phyloP scores from a whole-genome alignment of 2,113 vertebrate genomes.

The Diadophis punctatus region DNA sequence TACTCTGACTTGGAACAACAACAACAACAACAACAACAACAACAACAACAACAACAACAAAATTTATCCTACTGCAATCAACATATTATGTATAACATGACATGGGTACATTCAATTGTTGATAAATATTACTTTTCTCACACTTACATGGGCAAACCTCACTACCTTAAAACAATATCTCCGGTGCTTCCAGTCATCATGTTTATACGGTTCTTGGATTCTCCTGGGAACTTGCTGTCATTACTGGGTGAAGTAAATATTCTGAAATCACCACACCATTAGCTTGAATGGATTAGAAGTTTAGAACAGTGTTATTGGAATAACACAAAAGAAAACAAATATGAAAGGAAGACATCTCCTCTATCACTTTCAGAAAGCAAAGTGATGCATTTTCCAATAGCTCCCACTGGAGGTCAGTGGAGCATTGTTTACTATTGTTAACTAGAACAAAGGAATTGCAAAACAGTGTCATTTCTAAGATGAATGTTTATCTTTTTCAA shows the following conservation, averaged over 20 bases:
- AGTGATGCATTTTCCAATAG: slow-evolving; percentile 26
- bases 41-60: neutral
- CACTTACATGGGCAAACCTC: neutral
- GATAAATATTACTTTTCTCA: neutral
- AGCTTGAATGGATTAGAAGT: slow-evolving; percentile 35
- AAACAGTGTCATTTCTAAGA: neutral
- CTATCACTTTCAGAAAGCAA: neutral
- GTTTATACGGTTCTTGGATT: slow-evolving; percentile 22
- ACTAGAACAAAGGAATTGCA: slow-evolving; percentile 62
- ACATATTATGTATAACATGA: neutral
- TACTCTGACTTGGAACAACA: neutral
- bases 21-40: neutral
- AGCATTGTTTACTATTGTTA: slow-evolving; percentile 53
- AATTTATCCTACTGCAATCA: neutral
- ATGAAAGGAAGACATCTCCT: neutral
- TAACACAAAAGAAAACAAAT: neutral
- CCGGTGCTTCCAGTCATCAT: slow-evolving; percentile 19
- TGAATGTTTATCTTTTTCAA: neutral
- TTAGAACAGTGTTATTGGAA: slow-evolving; percentile 23
- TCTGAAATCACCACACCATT: slow-evolving; percentile 36
- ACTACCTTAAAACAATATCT: slow-evolving; percentile 20
- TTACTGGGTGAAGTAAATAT: slow-evolving; percentile 31
- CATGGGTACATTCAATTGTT: neutral
- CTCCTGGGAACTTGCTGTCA: slow-evolving; percentile 24
- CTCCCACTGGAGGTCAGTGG: slow-evolving; percentile 74